Conservation (phyloP, 2,797 vertebrate genomes). For the Erpetoichthys calabaricus region DNA sequence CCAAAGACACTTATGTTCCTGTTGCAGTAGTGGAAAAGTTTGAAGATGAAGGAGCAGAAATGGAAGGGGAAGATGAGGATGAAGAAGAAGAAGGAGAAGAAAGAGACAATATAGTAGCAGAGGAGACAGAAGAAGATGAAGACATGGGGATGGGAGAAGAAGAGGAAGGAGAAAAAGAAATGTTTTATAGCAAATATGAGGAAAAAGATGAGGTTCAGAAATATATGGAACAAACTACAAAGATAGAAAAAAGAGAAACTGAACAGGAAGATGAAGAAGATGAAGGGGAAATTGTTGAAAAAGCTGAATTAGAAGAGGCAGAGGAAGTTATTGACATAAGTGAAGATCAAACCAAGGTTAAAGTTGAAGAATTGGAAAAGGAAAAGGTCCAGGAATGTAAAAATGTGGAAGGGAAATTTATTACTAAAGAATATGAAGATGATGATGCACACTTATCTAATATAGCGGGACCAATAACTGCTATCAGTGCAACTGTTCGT, state of each 20-base stretch:
- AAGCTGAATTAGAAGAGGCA: constrained; percentile 80
- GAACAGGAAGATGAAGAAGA: constrained; percentile 62
- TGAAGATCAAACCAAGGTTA: constrained; percentile 53
- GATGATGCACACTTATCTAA: constrained; percentile 43
- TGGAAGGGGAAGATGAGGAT: constrained; percentile 44
- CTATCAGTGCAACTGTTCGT: constrained; percentile 36
- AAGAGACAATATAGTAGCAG: constrained; percentile 3
- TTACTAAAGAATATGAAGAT: constrained; percentile 32
- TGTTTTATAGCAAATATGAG: constrained; percentile 49
- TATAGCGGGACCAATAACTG: constrained; percentile 31
- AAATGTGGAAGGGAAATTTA: constrained; percentile 25
- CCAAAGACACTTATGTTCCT: constrained; percentile 26
- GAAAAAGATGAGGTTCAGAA: constrained; percentile 47
- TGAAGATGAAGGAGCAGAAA: constrained; percentile 43
- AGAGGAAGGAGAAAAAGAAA: constrained; percentile 30
- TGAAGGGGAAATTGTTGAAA: constrained; percentile 75
- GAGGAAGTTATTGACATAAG: constrained; percentile 64
- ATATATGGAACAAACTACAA: constrained; percentile 32
- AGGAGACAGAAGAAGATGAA: constrained; percentile 29
- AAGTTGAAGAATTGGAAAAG: constrained; percentile 49
- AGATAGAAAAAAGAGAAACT: constrained; percentile 49
- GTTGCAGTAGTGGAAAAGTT: constrained; percentile 28
- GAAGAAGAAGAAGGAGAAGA: constrained; percentile 25
- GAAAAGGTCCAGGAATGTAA: constrained; percentile 40
- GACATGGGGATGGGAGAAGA: constrained; percentile 38